These are phyloP conservation scores for Octodon degus DNA, from an alignment of 2,113 vertebrate genomes.

Conservation along the genomic window DNA sequence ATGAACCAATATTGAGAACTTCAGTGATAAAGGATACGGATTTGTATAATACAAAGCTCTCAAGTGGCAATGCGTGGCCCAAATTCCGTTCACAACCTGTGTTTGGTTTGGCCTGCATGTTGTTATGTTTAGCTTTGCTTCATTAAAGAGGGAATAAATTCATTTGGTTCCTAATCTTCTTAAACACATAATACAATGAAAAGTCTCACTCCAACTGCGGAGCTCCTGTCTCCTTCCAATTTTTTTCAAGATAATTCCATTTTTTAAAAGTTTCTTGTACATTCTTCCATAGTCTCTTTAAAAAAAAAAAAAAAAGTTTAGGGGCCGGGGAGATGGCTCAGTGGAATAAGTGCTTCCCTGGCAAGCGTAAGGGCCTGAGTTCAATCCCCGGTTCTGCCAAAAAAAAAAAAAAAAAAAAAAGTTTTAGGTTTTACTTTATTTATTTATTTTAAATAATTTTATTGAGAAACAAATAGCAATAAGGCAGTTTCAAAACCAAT, in stretches of 20 bases:
- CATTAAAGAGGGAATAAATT: slow-evolving; percentile 2
- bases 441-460: no score
- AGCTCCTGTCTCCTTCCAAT: not conserved
- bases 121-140: slow-evolving; percentile 7
- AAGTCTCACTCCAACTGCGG: not conserved
- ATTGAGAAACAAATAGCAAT: no score
- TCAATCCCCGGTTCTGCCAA: no score
- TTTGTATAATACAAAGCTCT: not conserved
- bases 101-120: not conserved
- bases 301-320: no score
- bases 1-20: slow-evolving; percentile 9
- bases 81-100: not conserved
- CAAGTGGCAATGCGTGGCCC: not conserved
- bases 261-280: not conserved
- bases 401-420: no score
- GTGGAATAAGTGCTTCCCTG: no score
- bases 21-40: not conserved
- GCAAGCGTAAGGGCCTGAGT: no score
- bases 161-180: not conserved
- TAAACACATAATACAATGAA: not conserved
- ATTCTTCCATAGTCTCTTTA: not conserved
- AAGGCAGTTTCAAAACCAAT: no score
- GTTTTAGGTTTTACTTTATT: no score
- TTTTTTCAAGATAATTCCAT: not conserved
- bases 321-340: no score